Evolutionary conservation across 2,797 vertebrate genomes (phyloP).

Genomic region (Spea hammondii): DNA sequence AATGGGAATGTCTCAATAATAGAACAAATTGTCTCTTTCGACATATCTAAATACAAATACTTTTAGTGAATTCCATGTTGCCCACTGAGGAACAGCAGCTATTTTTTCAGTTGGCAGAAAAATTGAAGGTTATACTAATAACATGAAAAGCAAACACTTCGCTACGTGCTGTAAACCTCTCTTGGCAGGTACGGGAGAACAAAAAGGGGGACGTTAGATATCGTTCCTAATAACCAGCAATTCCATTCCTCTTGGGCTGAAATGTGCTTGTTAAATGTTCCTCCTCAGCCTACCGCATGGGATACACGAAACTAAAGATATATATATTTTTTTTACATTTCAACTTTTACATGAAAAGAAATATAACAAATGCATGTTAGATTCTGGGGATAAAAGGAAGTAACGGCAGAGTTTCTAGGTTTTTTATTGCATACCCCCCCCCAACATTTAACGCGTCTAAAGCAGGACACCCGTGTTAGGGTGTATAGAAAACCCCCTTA

Average conservation of each 20-base stretch:
- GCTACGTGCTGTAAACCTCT: background rate
- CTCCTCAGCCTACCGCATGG: background rate
- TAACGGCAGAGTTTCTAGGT: too few relatives aligned
- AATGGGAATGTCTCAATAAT: background rate
- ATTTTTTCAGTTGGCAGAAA: constrained; percentile 8
- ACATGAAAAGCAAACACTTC: background rate
- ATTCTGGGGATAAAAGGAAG: too few relatives aligned
- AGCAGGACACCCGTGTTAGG: too few relatives aligned
- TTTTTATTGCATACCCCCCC: too few relatives aligned
- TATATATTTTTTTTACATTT: too few relatives aligned
- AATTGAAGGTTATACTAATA: constrained; percentile 23
- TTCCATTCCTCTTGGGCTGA: background rate
- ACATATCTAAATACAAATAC: too few relatives aligned
- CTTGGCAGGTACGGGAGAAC: constrained; percentile 2
- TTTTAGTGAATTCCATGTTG: background rate
- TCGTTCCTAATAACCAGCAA: background rate
- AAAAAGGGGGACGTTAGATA: constrained; percentile 1
- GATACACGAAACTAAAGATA: too few relatives aligned
- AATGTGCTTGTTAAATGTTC: background rate
- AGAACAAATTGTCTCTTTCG: background rate
- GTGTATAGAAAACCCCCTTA: too few relatives aligned
- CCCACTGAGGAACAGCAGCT: background rate
- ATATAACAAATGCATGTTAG: too few relatives aligned
- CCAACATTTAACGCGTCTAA: too few relatives aligned
- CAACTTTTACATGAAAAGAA: too few relatives aligned